Evolutionary conservation across 1,140 invertebrate species (phyloP).

Genomic region (Macrotrachela quadricornifera): DNA sequence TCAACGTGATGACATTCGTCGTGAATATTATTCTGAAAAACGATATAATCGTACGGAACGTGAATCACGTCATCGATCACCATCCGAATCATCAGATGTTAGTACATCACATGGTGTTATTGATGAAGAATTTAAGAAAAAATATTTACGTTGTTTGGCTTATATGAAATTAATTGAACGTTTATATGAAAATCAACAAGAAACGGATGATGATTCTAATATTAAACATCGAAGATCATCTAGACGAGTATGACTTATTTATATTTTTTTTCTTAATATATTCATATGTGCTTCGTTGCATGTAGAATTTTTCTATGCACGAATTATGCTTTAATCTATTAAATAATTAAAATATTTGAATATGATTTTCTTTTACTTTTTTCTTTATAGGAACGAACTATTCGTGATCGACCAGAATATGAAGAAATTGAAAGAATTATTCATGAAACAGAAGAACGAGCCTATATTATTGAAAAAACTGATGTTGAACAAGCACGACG

Average conservation of each 20-base stretch:
- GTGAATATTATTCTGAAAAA: too few species aligned
- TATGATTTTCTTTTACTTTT: too few species aligned
- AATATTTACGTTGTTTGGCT: conserved; percentile 5
- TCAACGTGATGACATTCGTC: too few species aligned
- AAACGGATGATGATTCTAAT: neutral
- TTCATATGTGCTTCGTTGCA: too few species aligned
- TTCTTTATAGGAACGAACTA: too few species aligned
- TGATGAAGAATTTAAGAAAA: conserved; percentile 2
- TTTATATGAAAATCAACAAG: neutral
- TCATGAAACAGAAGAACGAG: conserved; percentile 3
- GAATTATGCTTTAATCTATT: too few species aligned
- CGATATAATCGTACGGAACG: too few species aligned
- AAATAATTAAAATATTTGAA: too few species aligned
- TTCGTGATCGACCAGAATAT: too few species aligned
- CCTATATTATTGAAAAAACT: neutral
- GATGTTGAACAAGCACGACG: conserved; percentile 3
- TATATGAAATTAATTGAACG: conserved; percentile 7
- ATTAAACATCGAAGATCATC: neutral
- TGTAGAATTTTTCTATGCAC: too few species aligned
- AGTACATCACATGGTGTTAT: neutral
- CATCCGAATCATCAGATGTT: too few species aligned
- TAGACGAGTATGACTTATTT: neutral
- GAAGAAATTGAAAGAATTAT: conserved; percentile 6
- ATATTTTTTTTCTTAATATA: neutral
- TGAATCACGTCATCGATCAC: too few species aligned